Evolutionary conservation across 2,797 vertebrate genomes (phyloP).

Genomic region (Micrastur ruficollis): DNA sequence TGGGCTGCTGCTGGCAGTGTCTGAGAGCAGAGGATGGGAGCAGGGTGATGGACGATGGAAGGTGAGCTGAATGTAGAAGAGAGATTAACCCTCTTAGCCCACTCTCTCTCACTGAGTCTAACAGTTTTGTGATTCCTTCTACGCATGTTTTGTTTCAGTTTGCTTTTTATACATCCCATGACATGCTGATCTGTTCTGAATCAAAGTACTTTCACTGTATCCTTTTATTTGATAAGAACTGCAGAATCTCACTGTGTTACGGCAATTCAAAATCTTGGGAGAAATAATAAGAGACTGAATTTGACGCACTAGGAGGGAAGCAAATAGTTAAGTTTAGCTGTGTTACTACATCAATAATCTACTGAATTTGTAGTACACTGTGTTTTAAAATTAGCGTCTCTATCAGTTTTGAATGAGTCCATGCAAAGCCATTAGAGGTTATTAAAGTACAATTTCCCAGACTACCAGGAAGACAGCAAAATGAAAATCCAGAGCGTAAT

Average conservation of each 20-base stretch:
- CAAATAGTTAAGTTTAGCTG: background rate
- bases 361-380: background rate
- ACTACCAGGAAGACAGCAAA: background rate
- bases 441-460: background rate
- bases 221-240: background rate
- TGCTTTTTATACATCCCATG: accelerated
- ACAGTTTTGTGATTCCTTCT: background rate
- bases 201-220: background rate
- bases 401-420: background rate
- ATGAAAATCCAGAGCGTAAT: background rate
- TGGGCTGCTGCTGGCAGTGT: background rate
- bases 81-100: background rate
- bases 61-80: background rate
- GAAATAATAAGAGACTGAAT: background rate
- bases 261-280: background rate
- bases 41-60: accelerated
- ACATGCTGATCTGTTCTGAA: background rate
- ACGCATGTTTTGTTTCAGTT: background rate
- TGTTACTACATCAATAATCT: background rate
- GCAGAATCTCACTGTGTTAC: background rate
- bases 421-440: constrained; percentile 17
- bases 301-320: background rate
- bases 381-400: background rate
- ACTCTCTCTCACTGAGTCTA: accelerated
- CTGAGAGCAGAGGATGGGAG: background rate